Evolutionary conservation across 1,140 invertebrate species (phyloP).

Genomic region (Hyposmocoma kahamanoa): DNA sequence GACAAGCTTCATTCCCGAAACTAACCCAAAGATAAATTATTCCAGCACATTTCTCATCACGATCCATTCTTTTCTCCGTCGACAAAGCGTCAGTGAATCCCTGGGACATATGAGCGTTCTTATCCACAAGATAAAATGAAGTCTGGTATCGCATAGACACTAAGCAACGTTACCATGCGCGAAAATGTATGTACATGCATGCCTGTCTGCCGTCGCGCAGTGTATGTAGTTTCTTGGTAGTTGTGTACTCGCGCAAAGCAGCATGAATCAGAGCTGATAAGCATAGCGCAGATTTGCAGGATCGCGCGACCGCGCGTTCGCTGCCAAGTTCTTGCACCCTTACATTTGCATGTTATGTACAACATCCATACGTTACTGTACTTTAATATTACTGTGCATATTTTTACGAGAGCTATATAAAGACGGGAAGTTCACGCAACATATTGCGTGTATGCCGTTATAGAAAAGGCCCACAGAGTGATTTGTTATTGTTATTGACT

Average conservation of each 20-base stretch:
- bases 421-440: too few relatives aligned
- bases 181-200: conserved; percentile 25
- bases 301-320: conserved; percentile 41
- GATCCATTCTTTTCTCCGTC: conserved; percentile 55
- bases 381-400: conserved; percentile 40
- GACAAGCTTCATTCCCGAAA: conserved; percentile 54
- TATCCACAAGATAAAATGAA: conserved; percentile 62
- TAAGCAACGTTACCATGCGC: conserved; percentile 38
- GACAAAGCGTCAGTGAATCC: conserved; percentile 56
- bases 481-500: too few relatives aligned
- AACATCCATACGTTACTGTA: conserved; percentile 32
- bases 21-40: conserved; percentile 67
- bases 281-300: conserved; percentile 59
- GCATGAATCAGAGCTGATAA: conserved; percentile 68
- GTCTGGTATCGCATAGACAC: conserved; percentile 32
- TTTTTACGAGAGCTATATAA: too few relatives aligned
- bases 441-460: too few relatives aligned
- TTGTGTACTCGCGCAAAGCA: conserved; percentile 24
- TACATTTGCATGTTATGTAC: conserved; percentile 58
- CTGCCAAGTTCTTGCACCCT: conserved; percentile 58
- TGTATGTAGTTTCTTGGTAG: conserved; percentile 26
- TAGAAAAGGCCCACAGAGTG: too few relatives aligned
- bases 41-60: conserved; percentile 66
- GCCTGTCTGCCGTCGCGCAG: conserved; percentile 6
- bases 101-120: conserved; percentile 46